Percentiles rank a stretch among this genome's conserved stretches.
These are phyloP conservation scores for Athene cunicularia DNA, from an alignment of 2,113 vertebrate genomes.

Conservation along the genomic window DNA sequence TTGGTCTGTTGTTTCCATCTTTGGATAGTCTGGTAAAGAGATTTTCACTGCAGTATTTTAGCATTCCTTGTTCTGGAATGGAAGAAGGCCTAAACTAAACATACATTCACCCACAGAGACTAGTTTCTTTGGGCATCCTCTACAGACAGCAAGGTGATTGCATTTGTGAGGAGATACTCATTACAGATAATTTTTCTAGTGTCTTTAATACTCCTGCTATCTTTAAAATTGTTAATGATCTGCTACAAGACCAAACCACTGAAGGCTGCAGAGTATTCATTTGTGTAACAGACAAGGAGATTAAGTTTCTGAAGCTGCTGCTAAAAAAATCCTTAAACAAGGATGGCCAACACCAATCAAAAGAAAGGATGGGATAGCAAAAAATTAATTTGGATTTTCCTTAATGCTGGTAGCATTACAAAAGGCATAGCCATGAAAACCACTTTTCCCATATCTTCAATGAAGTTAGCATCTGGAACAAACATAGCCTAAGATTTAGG, in stretches of 20 bases:
- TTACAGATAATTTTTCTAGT: not conserved
- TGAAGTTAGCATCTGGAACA: not conserved
- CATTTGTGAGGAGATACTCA: not conserved
- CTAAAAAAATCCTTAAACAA: not conserved
- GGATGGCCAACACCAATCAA: not conserved
- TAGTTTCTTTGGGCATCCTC: not conserved
- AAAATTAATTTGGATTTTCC: not conserved
- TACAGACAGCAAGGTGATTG: not conserved
- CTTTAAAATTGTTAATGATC: not conserved
- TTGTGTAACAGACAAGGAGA: not conserved
- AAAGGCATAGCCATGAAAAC: not conserved
- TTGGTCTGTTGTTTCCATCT: not conserved
- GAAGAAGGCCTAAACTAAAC: not conserved
- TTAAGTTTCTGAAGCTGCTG: not conserved
- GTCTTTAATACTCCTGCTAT: not conserved
- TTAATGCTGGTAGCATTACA: not conserved
- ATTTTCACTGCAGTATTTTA: not conserved
- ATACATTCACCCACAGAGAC: not conserved
- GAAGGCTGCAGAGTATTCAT: not conserved
- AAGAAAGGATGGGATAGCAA: not conserved
- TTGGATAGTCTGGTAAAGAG: not conserved
- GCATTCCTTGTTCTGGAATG: not conserved
- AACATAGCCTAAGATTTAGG: not conserved
- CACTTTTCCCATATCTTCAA: not conserved
- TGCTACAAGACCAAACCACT: not conserved